Conservation (phyloP, 2,113 vertebrate species). For the Oceanites oceanicus region DNA sequence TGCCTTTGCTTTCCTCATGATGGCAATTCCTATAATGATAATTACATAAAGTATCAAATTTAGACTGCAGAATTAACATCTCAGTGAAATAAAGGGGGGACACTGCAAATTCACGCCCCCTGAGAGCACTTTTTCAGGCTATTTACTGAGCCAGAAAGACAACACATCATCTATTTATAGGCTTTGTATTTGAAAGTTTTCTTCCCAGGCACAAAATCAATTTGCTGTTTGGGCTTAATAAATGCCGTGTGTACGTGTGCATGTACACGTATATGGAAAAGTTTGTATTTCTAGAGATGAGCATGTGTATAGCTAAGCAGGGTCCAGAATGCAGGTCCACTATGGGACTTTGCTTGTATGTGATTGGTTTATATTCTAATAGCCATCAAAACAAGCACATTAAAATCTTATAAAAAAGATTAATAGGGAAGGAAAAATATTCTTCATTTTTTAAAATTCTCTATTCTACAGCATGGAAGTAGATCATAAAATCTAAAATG, state of each 20-base stretch:
- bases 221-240: not conserved
- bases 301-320: not conserved
- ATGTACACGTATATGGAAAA: not conserved
- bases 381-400: not conserved
- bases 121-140: not conserved
- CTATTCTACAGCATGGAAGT: not conserved
- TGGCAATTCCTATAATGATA: not conserved
- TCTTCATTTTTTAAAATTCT: not conserved
- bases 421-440: not conserved
- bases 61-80: not conserved
- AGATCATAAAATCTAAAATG: not conserved
- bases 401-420: not conserved
- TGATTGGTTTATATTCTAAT: not conserved
- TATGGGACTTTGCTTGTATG: not conserved
- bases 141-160: conserved; percentile 17
- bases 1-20: not conserved
- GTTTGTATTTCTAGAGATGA: not conserved
- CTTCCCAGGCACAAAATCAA: conserved; percentile 1
- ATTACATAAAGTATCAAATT: not conserved
- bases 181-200: not conserved
- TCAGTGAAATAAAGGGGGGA: not conserved
- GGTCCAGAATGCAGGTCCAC: not conserved
- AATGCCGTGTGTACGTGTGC: fast-evolving
- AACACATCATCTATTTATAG: not conserved
- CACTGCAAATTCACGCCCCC: not conserved